phyloP scores from a whole-genome alignment of 2,797 vertebrate species.

The Crocidura indochinensis region DNA sequence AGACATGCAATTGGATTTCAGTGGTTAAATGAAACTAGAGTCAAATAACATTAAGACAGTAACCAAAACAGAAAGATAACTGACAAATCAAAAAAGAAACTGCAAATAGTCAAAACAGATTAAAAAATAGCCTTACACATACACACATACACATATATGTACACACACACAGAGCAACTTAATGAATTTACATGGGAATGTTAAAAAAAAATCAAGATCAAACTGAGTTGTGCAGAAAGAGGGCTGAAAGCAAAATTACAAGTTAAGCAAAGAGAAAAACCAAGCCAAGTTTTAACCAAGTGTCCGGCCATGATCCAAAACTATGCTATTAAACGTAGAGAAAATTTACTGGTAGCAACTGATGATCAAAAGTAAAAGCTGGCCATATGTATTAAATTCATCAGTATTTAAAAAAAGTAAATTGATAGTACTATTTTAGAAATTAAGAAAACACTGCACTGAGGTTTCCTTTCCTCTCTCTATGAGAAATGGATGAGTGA shows the following conservation, averaged over 20 bases:
- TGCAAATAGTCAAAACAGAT: conserved; percentile 56
- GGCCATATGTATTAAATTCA: conserved; percentile 50
- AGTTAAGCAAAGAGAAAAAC: conserved; percentile 63
- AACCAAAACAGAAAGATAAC: conserved; percentile 35
- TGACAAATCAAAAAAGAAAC: conserved; percentile 50
- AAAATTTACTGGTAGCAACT: conserved; percentile 57
- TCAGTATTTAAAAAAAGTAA: conserved; percentile 47
- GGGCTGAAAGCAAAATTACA: conserved; percentile 71
- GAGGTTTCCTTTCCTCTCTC: conserved; percentile 46
- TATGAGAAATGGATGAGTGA: conserved; percentile 33
- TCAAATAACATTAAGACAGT: conserved; percentile 31
- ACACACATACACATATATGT: conserved; percentile 16
- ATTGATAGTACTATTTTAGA: conserved; percentile 56
- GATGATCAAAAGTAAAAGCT: conserved; percentile 67
- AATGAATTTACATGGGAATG: conserved; percentile 35
- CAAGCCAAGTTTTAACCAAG: conserved; percentile 50
- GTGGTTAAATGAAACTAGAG: conserved; percentile 69
- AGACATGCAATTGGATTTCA: conserved; percentile 51
- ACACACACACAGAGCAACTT: conserved; percentile 26
- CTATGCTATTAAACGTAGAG: conserved; percentile 45
- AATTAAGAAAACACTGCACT: neutral
- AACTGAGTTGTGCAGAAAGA: conserved; percentile 56
- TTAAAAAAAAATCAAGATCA: conserved; percentile 49
- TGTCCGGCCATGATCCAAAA: conserved; percentile 43
- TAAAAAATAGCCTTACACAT: conserved; percentile 30